Base-by-base conservation (phyloP, 2,113 vertebrate species). In the Tetrao urogallus region DNA sequence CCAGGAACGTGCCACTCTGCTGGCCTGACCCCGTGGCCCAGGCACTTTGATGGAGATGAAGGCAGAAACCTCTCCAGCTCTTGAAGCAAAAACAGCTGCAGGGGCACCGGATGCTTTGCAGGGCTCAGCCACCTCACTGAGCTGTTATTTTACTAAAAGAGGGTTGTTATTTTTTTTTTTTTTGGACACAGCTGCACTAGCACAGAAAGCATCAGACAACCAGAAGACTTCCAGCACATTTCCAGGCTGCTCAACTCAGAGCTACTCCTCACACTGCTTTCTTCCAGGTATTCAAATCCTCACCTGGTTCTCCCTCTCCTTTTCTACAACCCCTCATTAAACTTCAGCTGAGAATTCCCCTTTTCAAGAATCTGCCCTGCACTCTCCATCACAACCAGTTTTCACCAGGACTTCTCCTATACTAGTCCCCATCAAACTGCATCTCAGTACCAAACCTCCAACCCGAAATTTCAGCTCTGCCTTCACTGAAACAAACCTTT, bases 81-180 rank as follows among this genome's bases (percentile, higher is more conserved):
- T 50, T 0, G 4, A 65, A 78, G 76, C 40, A 86, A 28, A 9
- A 82, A 32, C 81, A 91, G 90, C 91, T 94, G 93, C 82, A 86
- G 86, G 54, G 90, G 80, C 79, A 86, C 82, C 66, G 73, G 90
- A 81, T 82, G 69, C 94, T 84, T 42, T n/a, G 82, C 76, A 90
- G 86, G 86, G 88, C 80, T 93, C 85, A 92, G 65, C 57, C 85
- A 78, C 82, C 85, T 69, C 82, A 65, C 73, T 61, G 61, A 86
- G 75, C 91, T 83, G 69, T 82, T 91, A 74, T 90, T 96, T 91
- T 64, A 90, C 88, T 81, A 72, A 88, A 86, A 91, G 60, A 54
- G 48, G 24, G 30, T 34, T 40, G 42, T 80, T 45, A 27, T 43
- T 10, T 20, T 1, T 0, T 45, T 42, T 43, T 10, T 20, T 1